Conservation (phyloP, 2,113 vertebrate genomes). For the Cochlearius cochlearius region DNA sequence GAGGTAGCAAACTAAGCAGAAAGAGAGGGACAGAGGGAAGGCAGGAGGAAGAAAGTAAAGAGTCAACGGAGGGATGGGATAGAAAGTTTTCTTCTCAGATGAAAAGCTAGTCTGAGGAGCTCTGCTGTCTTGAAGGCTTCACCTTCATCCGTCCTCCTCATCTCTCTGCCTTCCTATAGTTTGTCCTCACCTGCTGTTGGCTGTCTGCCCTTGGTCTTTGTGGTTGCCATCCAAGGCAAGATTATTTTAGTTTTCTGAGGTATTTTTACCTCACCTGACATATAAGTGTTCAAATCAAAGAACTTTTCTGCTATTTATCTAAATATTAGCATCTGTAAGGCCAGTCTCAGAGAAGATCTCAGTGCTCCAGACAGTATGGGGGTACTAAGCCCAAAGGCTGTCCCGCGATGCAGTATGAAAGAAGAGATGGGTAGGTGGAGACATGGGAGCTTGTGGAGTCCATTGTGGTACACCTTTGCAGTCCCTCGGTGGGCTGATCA, state of each 20-base stretch:
- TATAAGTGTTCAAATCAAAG: not conserved
- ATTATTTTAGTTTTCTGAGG: not conserved
- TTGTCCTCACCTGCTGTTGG: not conserved
- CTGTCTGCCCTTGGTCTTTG: not conserved
- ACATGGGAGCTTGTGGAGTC: not conserved
- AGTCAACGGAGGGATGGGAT: not conserved
- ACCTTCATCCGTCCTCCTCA: not conserved
- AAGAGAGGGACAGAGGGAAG: not conserved
- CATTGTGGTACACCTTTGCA: not conserved
- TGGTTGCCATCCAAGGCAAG: not conserved
- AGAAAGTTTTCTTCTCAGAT: not conserved
- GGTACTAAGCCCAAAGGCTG: not conserved
- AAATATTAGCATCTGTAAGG: not conserved
- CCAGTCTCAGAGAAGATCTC: not conserved
- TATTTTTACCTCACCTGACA: not conserved
- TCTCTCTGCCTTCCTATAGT: not conserved
- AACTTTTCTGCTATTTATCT: not conserved
- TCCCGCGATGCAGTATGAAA: rapidly evolving
- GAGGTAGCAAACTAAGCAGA: not conserved
- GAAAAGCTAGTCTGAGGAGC: not conserved
- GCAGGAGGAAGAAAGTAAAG: not conserved
- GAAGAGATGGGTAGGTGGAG: not conserved
- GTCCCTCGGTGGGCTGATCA: not conserved
- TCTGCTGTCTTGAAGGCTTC: not conserved
- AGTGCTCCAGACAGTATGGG: not conserved